Evolutionary conservation across 2,797 vertebrate genomes (phyloP), one percentile per base, ranked within the genome.

Genomic region (Poecilia wingei): DNA sequence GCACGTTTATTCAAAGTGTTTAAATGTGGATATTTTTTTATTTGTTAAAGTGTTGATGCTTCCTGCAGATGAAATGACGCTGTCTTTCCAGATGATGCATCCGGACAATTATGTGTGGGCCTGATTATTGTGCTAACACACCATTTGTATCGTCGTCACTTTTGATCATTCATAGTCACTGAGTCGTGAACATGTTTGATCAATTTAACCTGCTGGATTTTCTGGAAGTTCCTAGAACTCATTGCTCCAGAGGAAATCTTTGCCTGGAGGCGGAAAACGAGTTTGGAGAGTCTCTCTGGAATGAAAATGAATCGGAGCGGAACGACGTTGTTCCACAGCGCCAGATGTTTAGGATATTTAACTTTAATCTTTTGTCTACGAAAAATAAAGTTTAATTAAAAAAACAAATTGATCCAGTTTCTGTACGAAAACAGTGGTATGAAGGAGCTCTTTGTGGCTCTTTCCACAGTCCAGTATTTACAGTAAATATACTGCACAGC

Each of bases 381-480:
- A 64, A 64, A 64, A 8, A 8, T 14, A 36, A 55, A 3, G 16
- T 64, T 61, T 9, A 20, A 12, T 25, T 2, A 39, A 39, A 20
- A 22, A 12, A 39, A 39, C 7, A 31, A 70, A 70, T n/a, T 6
- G 13, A 66, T 36, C 33, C 4, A 4, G 3, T 68, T 68, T 68
- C 20, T 41, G 64, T 68, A 31, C 0, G 9, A 3, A 4, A 41
- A 68, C 41, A 10, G 33, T 9, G 10, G 64, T 22, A 12, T 41
- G 9, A 41, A 22, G 64, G 7, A 66, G 59, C 31, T 6, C 1
- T 12, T n/a, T 0, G 25, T 43, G 25, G 28, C 3, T 55, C 9
- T 28, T 16, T 16, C 7, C 72, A 28, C 72, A 16, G 39, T 45
- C 53, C 51, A 18, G 41, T 53, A 16, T 80, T 80, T 70, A 80